A percentile compares a stretch with the other conserved stretches of the same genome.
These are phyloP conservation scores for Passerculus sandwichensis DNA, from an alignment of 2,797 vertebrate genomes.

Conservation along the genomic window DNA sequence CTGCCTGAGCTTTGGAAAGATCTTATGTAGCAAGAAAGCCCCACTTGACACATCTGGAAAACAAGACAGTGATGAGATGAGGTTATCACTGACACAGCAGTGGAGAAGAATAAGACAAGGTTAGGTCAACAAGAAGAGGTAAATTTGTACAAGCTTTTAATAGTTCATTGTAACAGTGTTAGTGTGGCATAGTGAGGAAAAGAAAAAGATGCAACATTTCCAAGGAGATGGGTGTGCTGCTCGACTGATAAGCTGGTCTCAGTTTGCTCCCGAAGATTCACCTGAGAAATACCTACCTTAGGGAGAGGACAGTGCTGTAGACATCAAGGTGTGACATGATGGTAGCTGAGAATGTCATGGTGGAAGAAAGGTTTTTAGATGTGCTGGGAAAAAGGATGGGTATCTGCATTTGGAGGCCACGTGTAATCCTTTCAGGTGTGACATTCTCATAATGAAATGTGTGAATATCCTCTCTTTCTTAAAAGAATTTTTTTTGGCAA, in stretches of 20 bases:
- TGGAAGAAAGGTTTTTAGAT: neutral
- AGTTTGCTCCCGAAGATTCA: neutral
- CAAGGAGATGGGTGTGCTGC: neutral
- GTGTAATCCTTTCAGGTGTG: conserved; percentile 19
- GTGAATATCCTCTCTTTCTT: conserved; percentile 8
- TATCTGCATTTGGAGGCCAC: neutral
- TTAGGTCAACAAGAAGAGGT: neutral
- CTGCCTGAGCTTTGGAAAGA: neutral
- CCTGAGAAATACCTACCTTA: neutral
- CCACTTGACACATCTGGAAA: neutral
- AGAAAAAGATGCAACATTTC: neutral
- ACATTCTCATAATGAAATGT: neutral
- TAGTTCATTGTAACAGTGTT: neutral
- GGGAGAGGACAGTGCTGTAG: neutral
- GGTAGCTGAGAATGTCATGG: neutral
- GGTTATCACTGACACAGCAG: neutral
- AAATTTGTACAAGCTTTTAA: neutral
- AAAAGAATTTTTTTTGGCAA: neutral
- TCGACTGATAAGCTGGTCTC: neutral
- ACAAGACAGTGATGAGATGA: neutral
- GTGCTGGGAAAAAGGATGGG: neutral
- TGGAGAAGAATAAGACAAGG: neutral
- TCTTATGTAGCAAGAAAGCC: neutral
- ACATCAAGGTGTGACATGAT: neutral
- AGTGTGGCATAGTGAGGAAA: neutral